Evolutionary conservation across 1,140 invertebrate genomes (phyloP).

Genomic region (Drosophila littoralis): DNA sequence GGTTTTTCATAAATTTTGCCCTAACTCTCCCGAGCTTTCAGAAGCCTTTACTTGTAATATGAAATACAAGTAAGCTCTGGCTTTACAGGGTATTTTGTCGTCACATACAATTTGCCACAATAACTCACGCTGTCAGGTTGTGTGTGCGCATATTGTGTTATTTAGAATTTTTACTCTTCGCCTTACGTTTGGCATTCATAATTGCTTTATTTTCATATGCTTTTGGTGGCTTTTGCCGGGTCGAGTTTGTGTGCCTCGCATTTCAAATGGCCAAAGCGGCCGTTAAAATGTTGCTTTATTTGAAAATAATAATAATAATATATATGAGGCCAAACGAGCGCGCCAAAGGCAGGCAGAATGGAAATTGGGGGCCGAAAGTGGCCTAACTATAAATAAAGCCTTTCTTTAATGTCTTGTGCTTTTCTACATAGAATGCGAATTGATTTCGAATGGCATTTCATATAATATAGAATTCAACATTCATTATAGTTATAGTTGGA

Average conservation of each 20-base stretch:
- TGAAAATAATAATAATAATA: slow-evolving; percentile 25
- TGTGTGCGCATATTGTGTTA: slow-evolving; percentile 15
- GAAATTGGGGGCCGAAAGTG: slow-evolving; percentile 30
- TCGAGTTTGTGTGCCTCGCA: slow-evolving; percentile 64
- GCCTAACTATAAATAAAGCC: slow-evolving; percentile 31
- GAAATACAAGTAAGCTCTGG: too few species aligned
- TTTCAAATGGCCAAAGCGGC: slow-evolving; percentile 64
- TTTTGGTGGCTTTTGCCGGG: slow-evolving; percentile 34
- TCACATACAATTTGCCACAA: not conserved
- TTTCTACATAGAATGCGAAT: slow-evolving; percentile 21
- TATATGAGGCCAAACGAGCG: slow-evolving; percentile 47
- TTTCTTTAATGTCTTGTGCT: slow-evolving; percentile 21
- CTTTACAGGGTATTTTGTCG: slow-evolving; percentile 12
- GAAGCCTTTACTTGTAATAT: too few species aligned
- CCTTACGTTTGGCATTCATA: slow-evolving; percentile 70
- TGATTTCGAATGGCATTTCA: slow-evolving; percentile 26
- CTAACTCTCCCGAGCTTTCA: too few species aligned
- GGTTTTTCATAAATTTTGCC: too few species aligned
- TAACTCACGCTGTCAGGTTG: slow-evolving; percentile 2
- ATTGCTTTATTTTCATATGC: slow-evolving; percentile 62
- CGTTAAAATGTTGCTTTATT: slow-evolving; percentile 53
- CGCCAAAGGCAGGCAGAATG: slow-evolving; percentile 59
- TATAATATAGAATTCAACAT: slow-evolving; percentile 59
- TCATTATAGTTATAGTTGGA: not conserved
- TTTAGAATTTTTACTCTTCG: slow-evolving; percentile 44